Evolutionary conservation across 2,888 invertebrate genomes (phyloP), one percentile per base, ranked within the genome.

Genomic region (Dasysyrphus albostriatus): DNA sequence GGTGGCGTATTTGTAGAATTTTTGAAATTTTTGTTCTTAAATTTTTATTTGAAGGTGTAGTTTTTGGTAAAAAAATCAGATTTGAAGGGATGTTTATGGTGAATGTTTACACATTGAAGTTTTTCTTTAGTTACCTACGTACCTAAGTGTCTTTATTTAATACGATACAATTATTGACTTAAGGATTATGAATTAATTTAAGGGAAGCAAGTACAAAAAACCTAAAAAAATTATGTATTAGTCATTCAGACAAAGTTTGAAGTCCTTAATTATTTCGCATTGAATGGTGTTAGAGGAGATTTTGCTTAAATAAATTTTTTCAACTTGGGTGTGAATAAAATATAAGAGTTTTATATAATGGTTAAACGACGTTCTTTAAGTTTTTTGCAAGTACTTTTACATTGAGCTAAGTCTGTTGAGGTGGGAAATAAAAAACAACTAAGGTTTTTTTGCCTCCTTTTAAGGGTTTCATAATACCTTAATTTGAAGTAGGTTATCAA

Each of bases 41-140:
- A 61, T 39, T 61, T 61, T 61, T 42, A 61, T 59, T 7, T 9
- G 10, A 32, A 5, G 32, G 5, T 32, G 1, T 32, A 32, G 34
- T 58, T 58, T 32, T n/a, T 19, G 19, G 24, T 12, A 39, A 24
- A 3, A n/a, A 59, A 59, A 14, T 59, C 14, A 39, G 59, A 37
- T 37, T 39, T 59, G 59, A 37, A 19, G 14, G 1, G 39, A 19
- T 19, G 7, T 34, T 14, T 44, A 42, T 24, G 6, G 44, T 29
- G 10, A n/a, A 32, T 44, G 24, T 44, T 63, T 44, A 14, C 44
- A 29, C 24, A 29, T 63, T 65, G 16, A 47, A 65, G 65, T 65
- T 65, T 34, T 59, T 10, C 5, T 14, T 3, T n/a, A 61, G 47
- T 65, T 65, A 65, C 65, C 34, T 65, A 65, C 47, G 65, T 65